Evolutionary conservation across 2,113 vertebrate species (phyloP).

Genomic region (Hemicordylus capensis): DNA sequence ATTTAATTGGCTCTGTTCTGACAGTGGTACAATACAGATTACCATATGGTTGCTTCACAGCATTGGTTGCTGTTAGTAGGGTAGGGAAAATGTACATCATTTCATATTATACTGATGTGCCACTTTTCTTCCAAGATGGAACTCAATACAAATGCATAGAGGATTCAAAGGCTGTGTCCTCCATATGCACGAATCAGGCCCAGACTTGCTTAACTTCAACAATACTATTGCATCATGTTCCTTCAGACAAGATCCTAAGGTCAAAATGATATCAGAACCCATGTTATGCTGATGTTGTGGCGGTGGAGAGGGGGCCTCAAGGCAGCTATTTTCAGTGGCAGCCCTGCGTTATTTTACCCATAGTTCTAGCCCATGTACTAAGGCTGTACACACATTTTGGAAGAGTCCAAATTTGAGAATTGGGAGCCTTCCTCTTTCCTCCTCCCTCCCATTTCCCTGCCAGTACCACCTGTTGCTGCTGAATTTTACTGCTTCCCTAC

Average conservation of each 20-base stretch:
- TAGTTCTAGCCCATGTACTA: neutral
- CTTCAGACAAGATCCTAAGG: no score
- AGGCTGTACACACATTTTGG: neutral
- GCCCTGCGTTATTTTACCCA: neutral
- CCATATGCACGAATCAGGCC: no score
- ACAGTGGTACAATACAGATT: neutral
- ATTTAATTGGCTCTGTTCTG: neutral
- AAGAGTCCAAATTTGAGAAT: neutral
- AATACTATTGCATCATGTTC: no score
- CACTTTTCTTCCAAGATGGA: no score
- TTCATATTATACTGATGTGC: no score
- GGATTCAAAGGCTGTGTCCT: no score
- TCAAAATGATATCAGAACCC: no score
- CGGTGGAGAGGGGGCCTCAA: neutral
- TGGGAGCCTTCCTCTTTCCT: neutral
- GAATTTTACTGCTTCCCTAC: neutral
- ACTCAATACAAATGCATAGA: no score
- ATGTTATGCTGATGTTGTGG: no score
- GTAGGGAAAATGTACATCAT: neutral
- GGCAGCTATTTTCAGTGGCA: neutral
- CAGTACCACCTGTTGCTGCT: no score
- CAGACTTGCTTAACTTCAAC: no score
- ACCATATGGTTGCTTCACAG: neutral
- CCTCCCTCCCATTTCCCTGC: neutral
- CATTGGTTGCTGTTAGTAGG: neutral